Percentiles rank a stretch among this genome's conserved stretches.
These are phyloP conservation scores for Callionymus lyra DNA, from an alignment of 2,113 vertebrate genomes.

Conservation along the genomic window DNA sequence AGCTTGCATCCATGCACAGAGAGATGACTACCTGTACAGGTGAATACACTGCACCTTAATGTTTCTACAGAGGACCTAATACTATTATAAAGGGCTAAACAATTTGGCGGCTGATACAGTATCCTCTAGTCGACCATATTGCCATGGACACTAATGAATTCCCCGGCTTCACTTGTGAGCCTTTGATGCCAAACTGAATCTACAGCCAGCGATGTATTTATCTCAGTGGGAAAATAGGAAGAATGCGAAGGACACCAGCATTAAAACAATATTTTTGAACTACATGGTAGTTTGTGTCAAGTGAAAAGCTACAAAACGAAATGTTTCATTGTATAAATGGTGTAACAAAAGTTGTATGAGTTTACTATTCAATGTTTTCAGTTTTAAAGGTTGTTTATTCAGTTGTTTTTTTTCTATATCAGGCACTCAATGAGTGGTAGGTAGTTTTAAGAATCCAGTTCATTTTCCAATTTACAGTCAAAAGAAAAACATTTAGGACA, in stretches of 20 bases:
- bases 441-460: too few species aligned
- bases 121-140: conserved; percentile 25
- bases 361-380: too few species aligned
- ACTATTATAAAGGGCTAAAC: conserved; percentile 32
- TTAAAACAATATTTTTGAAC: background rate
- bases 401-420: too few species aligned
- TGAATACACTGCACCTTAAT: background rate
- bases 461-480: too few species aligned
- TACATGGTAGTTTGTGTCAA: background rate
- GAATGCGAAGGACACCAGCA: background rate
- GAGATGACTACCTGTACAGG: background rate
- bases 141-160: conserved; percentile 46
- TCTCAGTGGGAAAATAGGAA: conserved; percentile 9
- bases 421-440: too few species aligned
- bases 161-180: conserved; percentile 18
- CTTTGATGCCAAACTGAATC: conserved; percentile 45
- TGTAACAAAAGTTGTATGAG: too few species aligned
- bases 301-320: too few species aligned
- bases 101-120: conserved; percentile 10
- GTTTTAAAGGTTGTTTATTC: conserved; percentile 4
- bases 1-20: too few species aligned
- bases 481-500: too few species aligned
- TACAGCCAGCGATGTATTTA: conserved; percentile 26
- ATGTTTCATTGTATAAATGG: too few species aligned
- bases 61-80: conserved; percentile 10